Percentiles rank a stretch among this genome's conserved stretches.
Conservation (phyloP, 2,888 invertebrate species). For the Colostygia pectinataria region DNA sequence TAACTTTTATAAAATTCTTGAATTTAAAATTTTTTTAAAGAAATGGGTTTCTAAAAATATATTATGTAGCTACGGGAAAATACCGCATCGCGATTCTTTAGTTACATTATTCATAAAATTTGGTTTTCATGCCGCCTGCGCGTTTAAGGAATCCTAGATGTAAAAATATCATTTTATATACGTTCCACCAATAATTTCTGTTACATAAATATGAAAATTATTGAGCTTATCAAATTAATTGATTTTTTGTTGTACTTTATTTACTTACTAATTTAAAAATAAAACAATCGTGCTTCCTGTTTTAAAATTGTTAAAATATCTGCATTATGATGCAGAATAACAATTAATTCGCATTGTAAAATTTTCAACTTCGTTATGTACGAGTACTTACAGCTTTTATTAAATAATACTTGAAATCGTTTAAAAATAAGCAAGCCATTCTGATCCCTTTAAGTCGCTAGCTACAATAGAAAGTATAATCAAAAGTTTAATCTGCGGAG, state of each 20-base stretch:
- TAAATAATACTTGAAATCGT: neutral
- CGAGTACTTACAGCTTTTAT: no score
- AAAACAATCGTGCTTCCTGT: no score
- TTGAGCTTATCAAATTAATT: no score
- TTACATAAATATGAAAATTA: no score
- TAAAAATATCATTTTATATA: conserved; percentile 7
- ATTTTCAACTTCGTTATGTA: no score
- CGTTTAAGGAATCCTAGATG: neutral
- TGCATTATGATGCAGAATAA: no score
- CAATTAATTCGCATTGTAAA: no score
- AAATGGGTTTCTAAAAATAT: conserved; percentile 1
- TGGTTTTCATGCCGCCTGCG: conserved; percentile 44
- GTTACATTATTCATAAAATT: conserved; percentile 62
- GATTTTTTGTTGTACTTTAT: no score
- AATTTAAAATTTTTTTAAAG: neutral
- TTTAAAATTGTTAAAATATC: no score
- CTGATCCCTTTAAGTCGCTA: neutral
- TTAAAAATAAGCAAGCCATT: neutral
- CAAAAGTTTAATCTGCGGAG: conserved; percentile 22
- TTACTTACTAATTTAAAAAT: no score
- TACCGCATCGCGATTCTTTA: conserved; percentile 28
- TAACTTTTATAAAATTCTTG: neutral
- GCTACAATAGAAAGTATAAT: conserved; percentile 11
- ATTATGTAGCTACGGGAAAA: neutral
- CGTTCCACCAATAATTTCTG: neutral